Evolutionary conservation across 2,797 vertebrate genomes (phyloP), one percentile per base, ranked within the genome.

Genomic region (Schizopygopsis malacanthus): DNA sequence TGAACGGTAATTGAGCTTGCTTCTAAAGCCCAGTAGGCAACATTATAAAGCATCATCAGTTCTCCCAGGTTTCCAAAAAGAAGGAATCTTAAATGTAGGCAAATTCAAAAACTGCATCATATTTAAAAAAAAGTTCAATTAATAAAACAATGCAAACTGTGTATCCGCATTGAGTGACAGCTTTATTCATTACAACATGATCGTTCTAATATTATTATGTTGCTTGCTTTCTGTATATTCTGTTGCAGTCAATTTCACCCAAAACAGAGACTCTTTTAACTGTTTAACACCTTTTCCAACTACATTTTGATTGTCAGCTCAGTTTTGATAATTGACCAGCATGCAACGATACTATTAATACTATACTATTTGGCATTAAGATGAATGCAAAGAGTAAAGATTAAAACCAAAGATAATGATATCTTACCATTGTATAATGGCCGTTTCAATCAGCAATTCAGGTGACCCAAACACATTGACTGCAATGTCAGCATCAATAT

Each of bases 211-310:
- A 16, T 18, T 37, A 16, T 67, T 15, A 67, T 70, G 67, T 70
- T 70, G 10, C 67, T 12, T 39, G 67, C 39, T 41, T 37, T 67
- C 7, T 18, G 63, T 18, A 5, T 63, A 63, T 50, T 50, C 13
- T 50, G 47, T 63, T 25, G 28, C 63, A 65, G 59, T 16, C 4
- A 41, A 12, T 70, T 70, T 41, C 18, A 70, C 37, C 67, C 37
- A 39, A 41, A 41, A 69, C 16, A 18, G 65, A 39, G 28, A 67
- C 67, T 41, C 37, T 4, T 22, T 70, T 41, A 1, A 70, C 2
- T 70, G 10, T n/a, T 13, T 2, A 0, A 6, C 11, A 8, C 43
- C 6, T 15, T n/a, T 45, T 3, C 6, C 6, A 6, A 2, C 10
- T 11, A 20, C 69, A 41, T 45, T 22, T 45, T 41, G 69, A 45